These are phyloP conservation scores for Sciurus niger DNA, from an alignment of 2,113 vertebrate species.

Conservation along the genomic window DNA sequence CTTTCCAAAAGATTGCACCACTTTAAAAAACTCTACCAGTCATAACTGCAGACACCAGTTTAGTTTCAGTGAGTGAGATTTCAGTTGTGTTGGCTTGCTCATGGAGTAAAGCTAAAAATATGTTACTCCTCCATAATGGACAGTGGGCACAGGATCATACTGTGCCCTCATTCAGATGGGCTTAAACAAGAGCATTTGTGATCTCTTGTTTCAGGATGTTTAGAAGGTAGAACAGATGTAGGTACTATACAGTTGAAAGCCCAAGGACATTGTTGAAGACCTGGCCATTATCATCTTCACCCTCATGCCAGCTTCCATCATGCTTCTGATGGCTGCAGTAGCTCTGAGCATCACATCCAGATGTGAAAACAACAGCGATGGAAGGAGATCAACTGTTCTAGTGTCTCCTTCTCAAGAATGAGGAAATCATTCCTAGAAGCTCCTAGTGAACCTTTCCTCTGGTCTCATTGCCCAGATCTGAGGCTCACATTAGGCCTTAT, in stretches of 20 bases:
- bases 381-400: not conserved
- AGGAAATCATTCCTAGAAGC: not conserved
- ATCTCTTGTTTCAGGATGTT: conserved; percentile 17
- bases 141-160: not conserved
- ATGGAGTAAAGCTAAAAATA: not conserved
- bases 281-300: not conserved
- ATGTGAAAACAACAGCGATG: not conserved
- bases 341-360: conserved; percentile 19
- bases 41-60: not conserved
- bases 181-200: not conserved
- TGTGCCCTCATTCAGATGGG: not conserved
- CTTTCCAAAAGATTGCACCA: not conserved
- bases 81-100: not conserved
- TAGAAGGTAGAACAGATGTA: conserved; percentile 1
- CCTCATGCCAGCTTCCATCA: not conserved
- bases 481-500: not conserved
- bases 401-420: not conserved
- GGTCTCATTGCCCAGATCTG: not conserved
- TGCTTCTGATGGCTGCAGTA: conserved; percentile 3
- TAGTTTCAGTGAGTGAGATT: conserved; percentile 10
- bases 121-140: not conserved
- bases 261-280: not conserved
- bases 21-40: not conserved
- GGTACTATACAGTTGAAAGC: not conserved
- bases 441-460: not conserved